Base-by-base conservation (phyloP, 2,888 invertebrate genomes). In the Dynastes tityus region DNA sequence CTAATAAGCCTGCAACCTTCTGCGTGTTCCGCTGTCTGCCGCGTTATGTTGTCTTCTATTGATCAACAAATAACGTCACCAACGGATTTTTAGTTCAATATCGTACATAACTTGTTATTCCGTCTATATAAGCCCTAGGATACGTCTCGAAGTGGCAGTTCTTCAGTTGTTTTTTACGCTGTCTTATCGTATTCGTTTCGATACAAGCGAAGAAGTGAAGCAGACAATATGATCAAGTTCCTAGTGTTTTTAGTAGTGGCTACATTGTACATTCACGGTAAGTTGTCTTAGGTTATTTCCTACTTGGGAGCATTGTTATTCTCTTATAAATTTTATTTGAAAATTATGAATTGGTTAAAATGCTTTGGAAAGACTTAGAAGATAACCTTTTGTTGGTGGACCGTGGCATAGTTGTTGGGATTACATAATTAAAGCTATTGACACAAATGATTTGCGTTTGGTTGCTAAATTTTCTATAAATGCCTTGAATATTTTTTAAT, bases 241-340 rank as follows among this genome's bases (percentile, higher is more conserved):
- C 27, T 61, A 61, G 61, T 61, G 61, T 22, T 67, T n/a, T 45
- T 45, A 40, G 16, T 16, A 40, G 16, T 67, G 16, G 16, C 16
- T 67, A 45, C 67, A 13, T 37, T 67, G 3, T 67, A 45, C 37
- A 5, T 67, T 45, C 40, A 40, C 9, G 67, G 67, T 67, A 40
- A 67, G 67, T 67, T 40, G 58, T 22, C 8, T 16, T 53, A n/a
- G 0, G n/a, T 53, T 53, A 16, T n/a, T 53, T 53, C 13, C 13
- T 16, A 53, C 2, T 53, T 37, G 6, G 32, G 6, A 37, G 32
- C 32, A 37, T 37, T 32, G 2, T 37, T 5, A 5, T 37, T 5
- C 2, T 37, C 32, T 37, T 2, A 0, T 4, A 37, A 37, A 37
- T 37, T 37, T 37, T 37, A 37, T 37, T 37, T 0, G 6, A 37